Conservation (phyloP, 2,113 vertebrate species). For the Salvelinus sp. region DNA sequence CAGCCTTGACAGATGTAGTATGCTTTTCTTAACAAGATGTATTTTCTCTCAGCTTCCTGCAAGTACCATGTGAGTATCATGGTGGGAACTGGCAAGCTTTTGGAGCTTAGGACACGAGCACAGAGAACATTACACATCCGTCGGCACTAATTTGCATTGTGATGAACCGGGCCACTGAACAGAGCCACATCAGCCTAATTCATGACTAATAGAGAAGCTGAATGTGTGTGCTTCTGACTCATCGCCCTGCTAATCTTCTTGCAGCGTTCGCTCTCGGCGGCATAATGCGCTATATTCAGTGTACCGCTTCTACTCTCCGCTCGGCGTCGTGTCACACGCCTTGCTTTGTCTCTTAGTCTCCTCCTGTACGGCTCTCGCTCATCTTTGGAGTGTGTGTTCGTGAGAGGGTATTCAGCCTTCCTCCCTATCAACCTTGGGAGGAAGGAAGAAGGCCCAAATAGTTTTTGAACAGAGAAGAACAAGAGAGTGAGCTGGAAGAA, state of each 20-base stretch:
- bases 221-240: conserved; percentile 3
- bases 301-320: neutral
- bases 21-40: neutral
- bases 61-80: neutral
- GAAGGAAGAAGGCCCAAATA: neutral
- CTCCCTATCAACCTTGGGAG: neutral
- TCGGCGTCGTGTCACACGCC: neutral
- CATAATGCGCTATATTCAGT: conserved; percentile 1
- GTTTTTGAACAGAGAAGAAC: neutral
- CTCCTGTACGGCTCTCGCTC: neutral
- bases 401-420: neutral
- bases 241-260: conserved; percentile 1
- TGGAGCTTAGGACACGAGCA: neutral
- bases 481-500: neutral
- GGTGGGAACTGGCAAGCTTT: neutral
- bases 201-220: neutral
- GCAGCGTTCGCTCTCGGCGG: neutral
- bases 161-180: neutral
- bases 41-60: neutral
- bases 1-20: neutral
- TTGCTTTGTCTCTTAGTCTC: neutral
- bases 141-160: neutral
- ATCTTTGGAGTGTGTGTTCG: neutral
- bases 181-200: neutral
- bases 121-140: neutral